Evolutionary conservation across 2,888 invertebrate genomes (phyloP).

Genomic region (Cepaea hortensis): DNA sequence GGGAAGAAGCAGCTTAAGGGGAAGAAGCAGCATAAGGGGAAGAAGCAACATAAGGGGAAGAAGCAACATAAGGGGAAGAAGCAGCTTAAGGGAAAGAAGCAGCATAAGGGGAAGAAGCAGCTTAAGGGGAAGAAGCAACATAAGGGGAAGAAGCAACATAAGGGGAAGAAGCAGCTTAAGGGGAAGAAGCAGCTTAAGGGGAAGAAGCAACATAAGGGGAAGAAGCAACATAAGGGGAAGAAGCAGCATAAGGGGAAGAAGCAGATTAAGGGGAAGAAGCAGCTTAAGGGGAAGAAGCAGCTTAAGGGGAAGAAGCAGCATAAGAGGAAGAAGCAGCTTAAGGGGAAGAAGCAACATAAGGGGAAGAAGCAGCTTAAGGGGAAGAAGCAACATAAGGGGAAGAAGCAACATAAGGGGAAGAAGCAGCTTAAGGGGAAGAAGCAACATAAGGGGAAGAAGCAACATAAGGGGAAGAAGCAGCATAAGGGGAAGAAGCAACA

Average conservation of each 20-base stretch:
- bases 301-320: background rate
- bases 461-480: background rate
- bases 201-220: background rate
- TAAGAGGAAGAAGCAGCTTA: background rate
- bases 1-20: background rate
- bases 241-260: background rate
- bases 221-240: background rate
- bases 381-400: background rate
- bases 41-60: background rate
- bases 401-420: background rate
- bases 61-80: background rate
- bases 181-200: background rate
- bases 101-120: background rate
- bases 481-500: background rate
- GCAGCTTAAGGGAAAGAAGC: background rate
- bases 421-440: background rate
- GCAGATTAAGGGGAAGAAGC: background rate
- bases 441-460: background rate
- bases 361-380: background rate
- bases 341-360: background rate
- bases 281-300: background rate
- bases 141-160: too few species aligned
- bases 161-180: too few species aligned
- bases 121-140: background rate
- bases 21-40: background rate